Evolutionary conservation across 1,140 invertebrate species (phyloP), one percentile per base, ranked within the genome.

Genomic region (Colletes gigas): DNA sequence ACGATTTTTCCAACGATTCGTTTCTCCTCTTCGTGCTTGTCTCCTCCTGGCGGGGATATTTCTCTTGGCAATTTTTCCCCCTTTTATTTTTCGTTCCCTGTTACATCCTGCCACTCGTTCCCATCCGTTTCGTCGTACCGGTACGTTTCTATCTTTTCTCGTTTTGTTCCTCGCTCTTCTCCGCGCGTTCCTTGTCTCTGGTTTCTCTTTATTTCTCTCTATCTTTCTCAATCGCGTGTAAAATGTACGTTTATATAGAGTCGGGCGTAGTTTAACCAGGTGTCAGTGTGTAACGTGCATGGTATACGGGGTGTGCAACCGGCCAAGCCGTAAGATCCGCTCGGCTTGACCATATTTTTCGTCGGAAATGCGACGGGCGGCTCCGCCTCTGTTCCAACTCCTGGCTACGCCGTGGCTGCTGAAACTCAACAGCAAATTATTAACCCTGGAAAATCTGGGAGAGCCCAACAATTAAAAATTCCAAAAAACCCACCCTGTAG

Each of bases 391-490:
- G 2, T 7, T 4, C 30, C 14, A 8, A 19, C 39, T 8, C 41
- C 41, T 2, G 17, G 41, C 44, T 69, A 8, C 67, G 12, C 15
- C 47, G 41, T 68, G 21, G 12, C 21, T 55, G 69, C 21, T 77
- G 68, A 71, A 84, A 81, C 65, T 57, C 68, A 39, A 71, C 78
- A 77, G 54, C 83, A 74, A 85, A 85, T 85, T 85, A 85, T 85
- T 85, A 84, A 84, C 83, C 83, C 30, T 30, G 30, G 30, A 30
- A 30, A 30, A 30, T 30, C n/a, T n/a, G 30, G 30, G 30, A 2
- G 30, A 30, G 30, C 30, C 30, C 30, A 30, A 30, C 30, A 30
- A 30, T 30, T 30, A 30, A 2, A 30, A 30, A 30, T 30, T 30
- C 30, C 30, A 30, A 30, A 30, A 30, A 30, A 30, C 30, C 2